Percentiles rank a stretch among this genome's conserved stretches.
These are phyloP conservation scores for Ranitomeya imitator DNA, from an alignment of 2,113 vertebrate species.

Conservation along the genomic window DNA sequence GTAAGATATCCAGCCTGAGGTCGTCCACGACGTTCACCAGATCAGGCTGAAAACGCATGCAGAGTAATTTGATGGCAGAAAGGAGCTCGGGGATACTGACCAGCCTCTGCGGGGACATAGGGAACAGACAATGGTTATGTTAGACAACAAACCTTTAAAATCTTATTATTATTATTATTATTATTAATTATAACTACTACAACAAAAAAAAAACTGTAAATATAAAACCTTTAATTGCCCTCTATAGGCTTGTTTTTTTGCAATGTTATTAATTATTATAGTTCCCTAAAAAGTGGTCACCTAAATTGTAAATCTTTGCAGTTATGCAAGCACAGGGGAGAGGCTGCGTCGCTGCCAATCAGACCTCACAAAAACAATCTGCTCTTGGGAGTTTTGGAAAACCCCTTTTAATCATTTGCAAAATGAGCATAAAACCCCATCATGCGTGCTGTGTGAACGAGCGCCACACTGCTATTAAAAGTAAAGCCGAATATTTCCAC, in stretches of 20 bases:
- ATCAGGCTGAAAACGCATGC: conserved; percentile 96
- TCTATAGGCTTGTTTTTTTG: neutral
- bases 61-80: conserved; percentile 95
- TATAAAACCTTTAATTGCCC: neutral
- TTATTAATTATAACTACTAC: neutral
- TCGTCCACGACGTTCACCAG: conserved; percentile 91
- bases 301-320: neutral
- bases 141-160: neutral
- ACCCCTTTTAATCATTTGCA: neutral
- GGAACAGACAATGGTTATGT: neutral
- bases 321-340: neutral
- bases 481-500: neutral
- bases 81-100: conserved; percentile 96
- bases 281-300: neutral
- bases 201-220: neutral
- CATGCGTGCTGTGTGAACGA: neutral
- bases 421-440: neutral
- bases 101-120: conserved; percentile 75
- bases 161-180: neutral
- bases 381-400: neutral
- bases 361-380: neutral
- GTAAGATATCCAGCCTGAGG: conserved; percentile 90
- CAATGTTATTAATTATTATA: neutral
- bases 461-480: too few species aligned
- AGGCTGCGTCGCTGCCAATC: neutral